Conservation (phyloP, 2,888 invertebrate genomes). For the Ephialtes manifestator region DNA sequence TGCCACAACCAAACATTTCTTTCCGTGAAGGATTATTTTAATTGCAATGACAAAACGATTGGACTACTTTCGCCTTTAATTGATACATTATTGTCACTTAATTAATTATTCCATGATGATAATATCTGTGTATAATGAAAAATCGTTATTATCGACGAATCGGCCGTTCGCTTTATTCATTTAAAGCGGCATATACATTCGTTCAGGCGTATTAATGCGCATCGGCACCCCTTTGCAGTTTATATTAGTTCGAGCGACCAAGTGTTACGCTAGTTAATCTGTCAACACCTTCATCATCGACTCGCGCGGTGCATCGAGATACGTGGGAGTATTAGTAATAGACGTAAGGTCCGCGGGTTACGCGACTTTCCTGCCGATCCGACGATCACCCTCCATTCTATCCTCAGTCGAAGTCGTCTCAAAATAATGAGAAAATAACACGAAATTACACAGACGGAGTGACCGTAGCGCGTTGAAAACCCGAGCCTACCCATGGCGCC, state of each 20-base stretch:
- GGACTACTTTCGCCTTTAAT: not conserved
- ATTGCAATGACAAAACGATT: too few species aligned
- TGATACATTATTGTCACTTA: not conserved
- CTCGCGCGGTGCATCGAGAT: constrained; percentile 15
- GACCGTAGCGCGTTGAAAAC: constrained; percentile 74
- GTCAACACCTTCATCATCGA: constrained; percentile 73
- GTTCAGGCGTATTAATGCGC: constrained; percentile 54
- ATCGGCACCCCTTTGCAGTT: constrained; percentile 44
- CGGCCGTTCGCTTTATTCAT: not conserved
- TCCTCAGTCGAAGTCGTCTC: constrained; percentile 48
- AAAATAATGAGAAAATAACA: constrained; percentile 80
- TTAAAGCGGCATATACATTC: not conserved
- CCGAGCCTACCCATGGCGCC: constrained; percentile 54
- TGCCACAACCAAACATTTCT: too few species aligned
- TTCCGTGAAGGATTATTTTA: too few species aligned
- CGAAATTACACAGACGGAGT: constrained; percentile 80
- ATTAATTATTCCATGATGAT: not conserved
- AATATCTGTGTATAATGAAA: not conserved
- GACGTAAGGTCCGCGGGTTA: constrained; percentile 63
- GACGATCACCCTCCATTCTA: constrained; percentile 38
- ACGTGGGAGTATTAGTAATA: constrained; percentile 40
- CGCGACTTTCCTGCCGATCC: constrained; percentile 7
- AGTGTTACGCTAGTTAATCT: constrained; percentile 61
- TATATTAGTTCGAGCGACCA: constrained; percentile 46
- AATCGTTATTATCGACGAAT: constrained; percentile 8